Conservation (phyloP, 2,888 invertebrate species). For the Caenorhabditis becei region DNA sequence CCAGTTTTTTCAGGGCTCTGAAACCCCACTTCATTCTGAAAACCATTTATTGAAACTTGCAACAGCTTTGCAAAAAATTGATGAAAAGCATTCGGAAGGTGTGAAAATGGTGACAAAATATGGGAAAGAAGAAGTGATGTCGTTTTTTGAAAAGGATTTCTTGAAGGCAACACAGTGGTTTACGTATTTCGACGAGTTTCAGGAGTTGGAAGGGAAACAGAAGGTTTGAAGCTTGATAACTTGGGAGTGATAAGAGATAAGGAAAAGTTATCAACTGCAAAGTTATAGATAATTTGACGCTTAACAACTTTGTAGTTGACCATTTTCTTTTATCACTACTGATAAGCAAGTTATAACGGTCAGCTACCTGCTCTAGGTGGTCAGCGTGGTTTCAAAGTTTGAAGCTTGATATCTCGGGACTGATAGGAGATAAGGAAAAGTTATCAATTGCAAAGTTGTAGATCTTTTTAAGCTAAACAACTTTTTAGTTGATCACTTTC, state of each 20-base stretch:
- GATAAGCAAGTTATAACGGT: background rate
- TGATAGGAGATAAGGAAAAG: too few relatives aligned
- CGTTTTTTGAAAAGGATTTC: slow-evolving; percentile 43
- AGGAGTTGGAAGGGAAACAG: background rate
- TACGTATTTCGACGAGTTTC: slow-evolving; percentile 29
- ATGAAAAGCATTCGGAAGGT: slow-evolving; percentile 3
- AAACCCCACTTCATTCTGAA: slow-evolving; percentile 12
- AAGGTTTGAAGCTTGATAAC: slow-evolving; percentile 3
- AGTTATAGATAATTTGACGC: background rate
- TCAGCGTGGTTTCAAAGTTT: too few relatives aligned
- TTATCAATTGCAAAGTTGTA: too few relatives aligned
- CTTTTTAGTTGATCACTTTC: too few relatives aligned
- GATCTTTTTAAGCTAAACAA: too few relatives aligned
- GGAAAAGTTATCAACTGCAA: background rate
- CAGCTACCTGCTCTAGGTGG: too few relatives aligned
- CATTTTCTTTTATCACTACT: background rate
- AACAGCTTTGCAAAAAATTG: slow-evolving; percentile 19
- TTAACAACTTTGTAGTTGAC: background rate
- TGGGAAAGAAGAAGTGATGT: slow-evolving; percentile 39
- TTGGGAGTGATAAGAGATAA: background rate
- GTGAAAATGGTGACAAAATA: slow-evolving; percentile 40
- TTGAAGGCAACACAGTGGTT: slow-evolving; percentile 36
- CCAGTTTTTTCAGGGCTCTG: slow-evolving; percentile 25
- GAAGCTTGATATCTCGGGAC: background rate
- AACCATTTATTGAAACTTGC: slow-evolving; percentile 16